Evolutionary conservation across 2,797 vertebrate species (phyloP).

Genomic region (Periophthalmus magnuspinnatus): DNA sequence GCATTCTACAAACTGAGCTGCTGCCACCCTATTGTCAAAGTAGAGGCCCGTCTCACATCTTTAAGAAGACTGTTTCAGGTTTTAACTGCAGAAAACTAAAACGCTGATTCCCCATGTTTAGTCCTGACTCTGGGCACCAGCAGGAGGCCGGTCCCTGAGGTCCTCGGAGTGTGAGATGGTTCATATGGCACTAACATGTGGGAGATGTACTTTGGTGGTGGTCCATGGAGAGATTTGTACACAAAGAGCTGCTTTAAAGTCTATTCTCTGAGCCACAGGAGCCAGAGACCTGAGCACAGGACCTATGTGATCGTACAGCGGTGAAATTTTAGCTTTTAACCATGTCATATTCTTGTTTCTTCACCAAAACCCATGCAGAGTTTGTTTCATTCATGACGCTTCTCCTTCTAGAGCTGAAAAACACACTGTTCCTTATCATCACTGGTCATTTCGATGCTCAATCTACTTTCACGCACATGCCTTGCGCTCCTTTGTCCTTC

Average conservation of each 20-base stretch:
- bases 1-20: too few species aligned
- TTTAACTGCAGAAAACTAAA: not conserved
- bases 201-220: not conserved
- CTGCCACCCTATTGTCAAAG: not conserved
- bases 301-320: too few species aligned
- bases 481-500: not conserved
- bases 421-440: not conserved
- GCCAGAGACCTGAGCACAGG: too few species aligned
- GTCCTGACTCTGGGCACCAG: not conserved
- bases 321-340: not conserved
- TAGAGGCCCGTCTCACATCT: not conserved
- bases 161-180: not conserved
- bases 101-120: not conserved
- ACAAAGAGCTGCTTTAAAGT: not conserved
- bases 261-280: not conserved
- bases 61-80: not conserved
- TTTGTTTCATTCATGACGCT: not conserved
- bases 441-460: not conserved
- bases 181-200: not conserved
- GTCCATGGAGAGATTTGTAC: not conserved
- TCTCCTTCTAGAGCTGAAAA: not conserved
- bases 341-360: not conserved
- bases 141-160: not conserved
- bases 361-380: not conserved
- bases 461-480: not conserved